Conservation (phyloP, 2,113 vertebrate species). For the Mirounga angustirostris region DNA sequence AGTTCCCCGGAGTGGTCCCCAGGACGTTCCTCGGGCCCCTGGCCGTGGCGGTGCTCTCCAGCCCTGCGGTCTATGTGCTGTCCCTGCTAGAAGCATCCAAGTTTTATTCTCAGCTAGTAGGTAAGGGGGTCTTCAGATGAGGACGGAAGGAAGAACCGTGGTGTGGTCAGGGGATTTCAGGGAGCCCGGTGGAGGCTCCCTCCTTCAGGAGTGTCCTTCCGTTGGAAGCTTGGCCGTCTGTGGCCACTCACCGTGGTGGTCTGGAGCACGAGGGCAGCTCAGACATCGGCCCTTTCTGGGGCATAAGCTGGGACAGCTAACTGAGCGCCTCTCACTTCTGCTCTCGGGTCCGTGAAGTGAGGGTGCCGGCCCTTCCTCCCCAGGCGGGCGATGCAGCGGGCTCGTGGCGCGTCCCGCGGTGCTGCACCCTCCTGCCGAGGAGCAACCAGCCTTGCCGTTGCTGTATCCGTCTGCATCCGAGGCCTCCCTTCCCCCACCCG, state of each 20-base stretch:
- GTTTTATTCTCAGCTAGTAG: slow-evolving; percentile 93
- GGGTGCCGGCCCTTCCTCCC: rapidly evolving
- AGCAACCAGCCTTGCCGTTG: too few species aligned
- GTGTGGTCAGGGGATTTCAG: rapidly evolving
- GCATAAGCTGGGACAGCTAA: rapidly evolving
- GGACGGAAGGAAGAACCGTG: rapidly evolving
- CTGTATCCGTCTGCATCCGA: not conserved
- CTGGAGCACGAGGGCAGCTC: rapidly evolving
- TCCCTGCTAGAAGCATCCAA: slow-evolving; percentile 91
- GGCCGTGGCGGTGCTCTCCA: slow-evolving; percentile 90
- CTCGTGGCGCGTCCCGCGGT: rapidly evolving
- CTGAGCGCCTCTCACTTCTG: not conserved
- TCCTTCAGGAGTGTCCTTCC: rapidly evolving
- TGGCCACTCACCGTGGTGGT: rapidly evolving
- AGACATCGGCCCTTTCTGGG: rapidly evolving
- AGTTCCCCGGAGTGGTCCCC: slow-evolving; percentile 97
- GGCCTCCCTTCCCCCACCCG: rapidly evolving
- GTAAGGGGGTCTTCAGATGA: slow-evolving; percentile 81
- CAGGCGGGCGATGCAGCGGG: not conserved
- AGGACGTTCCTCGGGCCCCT: slow-evolving; percentile 96
- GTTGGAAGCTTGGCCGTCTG: not conserved
- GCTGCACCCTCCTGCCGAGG: too few species aligned
- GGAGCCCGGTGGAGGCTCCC: rapidly evolving
- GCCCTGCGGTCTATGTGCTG: slow-evolving; percentile 89
- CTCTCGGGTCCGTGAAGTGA: rapidly evolving